Evolutionary conservation across 1,140 invertebrate species (phyloP).

Genomic region (Drosophila seguyi): DNA sequence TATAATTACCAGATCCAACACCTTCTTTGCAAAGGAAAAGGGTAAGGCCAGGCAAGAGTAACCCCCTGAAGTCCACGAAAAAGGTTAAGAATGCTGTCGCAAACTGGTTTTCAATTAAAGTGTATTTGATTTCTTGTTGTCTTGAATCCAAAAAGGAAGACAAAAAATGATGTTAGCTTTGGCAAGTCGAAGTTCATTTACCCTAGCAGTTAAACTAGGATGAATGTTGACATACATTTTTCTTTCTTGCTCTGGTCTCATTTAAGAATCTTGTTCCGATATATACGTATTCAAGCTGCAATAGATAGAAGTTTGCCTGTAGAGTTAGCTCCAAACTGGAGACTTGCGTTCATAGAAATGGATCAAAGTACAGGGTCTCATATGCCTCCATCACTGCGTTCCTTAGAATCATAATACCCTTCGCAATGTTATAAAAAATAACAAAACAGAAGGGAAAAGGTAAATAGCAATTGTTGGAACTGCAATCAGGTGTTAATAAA

Average conservation of each 20-base stretch:
- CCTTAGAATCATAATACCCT: neutral
- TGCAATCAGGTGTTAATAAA: slow-evolving; percentile 75
- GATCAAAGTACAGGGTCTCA: neutral
- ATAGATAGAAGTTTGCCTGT: neutral
- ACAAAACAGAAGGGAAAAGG: slow-evolving; percentile 7
- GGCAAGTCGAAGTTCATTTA: slow-evolving; percentile 1
- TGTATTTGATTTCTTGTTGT: slow-evolving; percentile 56
- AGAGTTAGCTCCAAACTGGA: too few relatives aligned
- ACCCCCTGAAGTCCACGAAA: slow-evolving; percentile 6
- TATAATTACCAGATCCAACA: slow-evolving; percentile 60
- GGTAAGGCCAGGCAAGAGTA: neutral
- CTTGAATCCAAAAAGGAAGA: slow-evolving; percentile 7
- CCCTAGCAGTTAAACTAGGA: neutral
- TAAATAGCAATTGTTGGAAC: slow-evolving; percentile 38
- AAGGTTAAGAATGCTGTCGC: slow-evolving; percentile 24
- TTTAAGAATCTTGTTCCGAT: neutral
- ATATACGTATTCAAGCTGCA: neutral
- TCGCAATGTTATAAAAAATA: neutral
- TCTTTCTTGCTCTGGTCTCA: neutral
- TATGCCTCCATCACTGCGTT: neutral
- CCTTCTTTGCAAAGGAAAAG: slow-evolving; percentile 1
- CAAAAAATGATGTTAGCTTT: slow-evolving; percentile 12
- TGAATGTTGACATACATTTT: neutral
- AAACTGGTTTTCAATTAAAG: slow-evolving; percentile 81
- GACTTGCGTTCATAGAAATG: neutral